Evolutionary conservation across 2,888 invertebrate species (phyloP), one percentile per base, ranked within the genome.

Genomic region (Pyralis farinalis): DNA sequence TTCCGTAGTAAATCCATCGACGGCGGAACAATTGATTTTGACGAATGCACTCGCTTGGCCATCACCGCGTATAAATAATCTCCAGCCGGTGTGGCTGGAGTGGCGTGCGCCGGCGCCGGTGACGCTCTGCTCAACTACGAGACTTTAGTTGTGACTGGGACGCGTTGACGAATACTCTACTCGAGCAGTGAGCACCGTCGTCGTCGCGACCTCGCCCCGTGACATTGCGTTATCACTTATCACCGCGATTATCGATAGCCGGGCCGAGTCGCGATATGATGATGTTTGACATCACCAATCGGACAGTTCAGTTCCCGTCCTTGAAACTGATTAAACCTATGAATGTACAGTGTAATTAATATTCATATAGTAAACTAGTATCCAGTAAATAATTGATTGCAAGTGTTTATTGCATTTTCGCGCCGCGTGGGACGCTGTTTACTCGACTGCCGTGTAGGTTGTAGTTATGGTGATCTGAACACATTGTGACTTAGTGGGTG

Each of bases 401-500:
- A 63, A 66, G 58, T 67, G 63, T 66, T 69, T 61, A 61, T 46
- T 66, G 69, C 66, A 68, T 68, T 68, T 76, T 55, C 55, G 59
- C 61, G 47, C 52, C 55, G 66, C 58, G 71, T 74, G 63, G 71
- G 71, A 61, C 56, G 66, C 43, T 49, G 55, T 72, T 76, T 68
- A 69, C 66, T 59, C 55, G 49, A 49, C 60, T 69, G 47, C 43
- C 44, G 76, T 70, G 87, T 87, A 70, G 88, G 87, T 56, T 70
- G 80, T 76, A 78, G 80, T 85, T 88, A 87, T 88, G 88, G 88
- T 73, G 75, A 67, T 83, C 58, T 69, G 71, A 75, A 68, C 67
- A 67, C 65, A 70, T 60, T 71, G 75, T 75, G 52, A 63, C 63
- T 59, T 62, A 60, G 86, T 85, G 85, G 82, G 85, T 83, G 81